Base-by-base conservation (phyloP, 2,113 vertebrate species). In the Forbesichthys papilliferus region DNA sequence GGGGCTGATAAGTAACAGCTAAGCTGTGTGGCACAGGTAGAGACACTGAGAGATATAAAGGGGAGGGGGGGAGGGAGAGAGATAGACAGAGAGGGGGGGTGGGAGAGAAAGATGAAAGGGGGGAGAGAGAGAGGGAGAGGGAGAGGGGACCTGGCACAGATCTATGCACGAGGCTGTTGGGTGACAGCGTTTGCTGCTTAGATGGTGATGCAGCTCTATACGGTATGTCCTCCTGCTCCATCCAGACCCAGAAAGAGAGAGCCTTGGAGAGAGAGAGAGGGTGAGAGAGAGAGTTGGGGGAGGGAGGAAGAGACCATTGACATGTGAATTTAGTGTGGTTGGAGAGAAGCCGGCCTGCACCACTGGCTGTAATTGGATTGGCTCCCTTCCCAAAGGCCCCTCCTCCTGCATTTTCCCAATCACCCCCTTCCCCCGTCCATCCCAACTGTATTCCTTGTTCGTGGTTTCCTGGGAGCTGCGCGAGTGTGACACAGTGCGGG, bases 331-430 rank as follows among this genome's bases (percentile, higher is more conserved):
- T 16, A 16, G 16, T 16, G 16, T 16, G 16, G 16, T 0, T 16
- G 47, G 20, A 20, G 20, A 20, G 20, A 20, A 20, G 1, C 20
- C 20, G 20, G 20, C 20, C 20, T 1, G 20, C 20, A 1, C 20
- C 20, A 1, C 20, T 20, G 20, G 20, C 20, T 20, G 20, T 20
- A 20, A 20, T 91, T 94, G 81, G 86, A 93, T 92, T 95, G 94
- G 94, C 93, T 91, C 63, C 69, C 68, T 88, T 93, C 93, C 93
- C 91, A 86, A 92, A 91, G 77, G 83, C 84, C 85, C 85, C 86
- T 79, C 57, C 69, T 59, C 81, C 79, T 63, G 61, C 46, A 69
- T 81, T 74, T 68, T 70, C 66, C 81, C 84, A 85, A 75, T 84
- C 77, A 70, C 12, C 5, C 68, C 62, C 16, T 16, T 16, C 89